Evolutionary conservation across 2,113 vertebrate genomes (phyloP), one percentile per base, ranked within the genome.

Genomic region (Pluvialis apricaria): DNA sequence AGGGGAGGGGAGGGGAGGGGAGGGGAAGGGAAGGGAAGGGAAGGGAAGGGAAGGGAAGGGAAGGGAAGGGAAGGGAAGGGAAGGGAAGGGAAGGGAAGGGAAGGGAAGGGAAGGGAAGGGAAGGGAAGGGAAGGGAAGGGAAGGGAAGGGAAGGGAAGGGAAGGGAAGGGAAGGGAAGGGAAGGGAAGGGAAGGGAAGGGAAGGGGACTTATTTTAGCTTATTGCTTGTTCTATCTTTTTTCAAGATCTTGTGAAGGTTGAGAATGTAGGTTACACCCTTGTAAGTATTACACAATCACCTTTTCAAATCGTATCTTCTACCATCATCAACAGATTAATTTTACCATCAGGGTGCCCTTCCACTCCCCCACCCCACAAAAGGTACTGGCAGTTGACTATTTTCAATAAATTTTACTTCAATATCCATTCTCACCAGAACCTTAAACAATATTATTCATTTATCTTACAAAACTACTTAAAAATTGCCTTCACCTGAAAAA

Each of bases 401-500:
- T 97, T 97, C 92, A 96, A 94, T 96, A 96, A 97, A 97, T 82
- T 92, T 96, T 96, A 97, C 97, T 96, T 96, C 95, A 97, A 91
- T 96, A 96, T 96, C 93, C 89, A 92, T 91, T 98, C 95, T 97
- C 92, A 87, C 90, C 96, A 97, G 93, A 97, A 98, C 96, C 88
- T 96, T 91, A 97, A 96, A 97, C 96, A 97, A 94, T 77, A 95
- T 92, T 94, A 94, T 86, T 94, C 21, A 92, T 94, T 96, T 97
- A 96, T 97, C 96, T 98, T 98, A 98, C 36, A 90, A 97, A 95
- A 98, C 96, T 94, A 96, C 81, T 97, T 95, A 97, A 97, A 96
- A 93, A 84, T 76, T 64, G 66, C 96, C 96, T 94, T 97, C 91
- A 61, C 78, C 97, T 97, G 94, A 96, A 97, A 94, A 75, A 44